Percentiles rank a stretch among this genome's conserved stretches.
Evolutionary conservation across 2,888 invertebrate genomes (phyloP).

Genomic region (Himalopsyche anomala): DNA sequence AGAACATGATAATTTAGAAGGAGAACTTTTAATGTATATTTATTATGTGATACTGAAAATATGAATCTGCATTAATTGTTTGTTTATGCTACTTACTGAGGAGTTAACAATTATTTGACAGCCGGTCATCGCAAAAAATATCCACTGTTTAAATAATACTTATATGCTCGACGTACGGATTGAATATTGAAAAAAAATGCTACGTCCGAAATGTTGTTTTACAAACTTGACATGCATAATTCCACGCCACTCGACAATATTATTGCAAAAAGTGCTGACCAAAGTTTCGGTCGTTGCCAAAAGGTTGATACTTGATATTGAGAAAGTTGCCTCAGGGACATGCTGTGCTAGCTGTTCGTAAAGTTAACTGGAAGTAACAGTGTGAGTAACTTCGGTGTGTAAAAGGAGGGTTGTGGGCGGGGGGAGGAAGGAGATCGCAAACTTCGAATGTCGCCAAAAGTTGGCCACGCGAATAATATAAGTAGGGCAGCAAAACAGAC

Average conservation of each 20-base stretch:
- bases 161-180: no score
- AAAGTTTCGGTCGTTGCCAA: conserved; percentile 27
- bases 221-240: no score
- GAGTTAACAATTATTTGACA: no score
- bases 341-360: conserved; percentile 7
- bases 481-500: conserved; percentile 20
- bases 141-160: no score
- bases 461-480: conserved; percentile 37
- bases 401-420: conserved; percentile 9
- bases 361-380: conserved; percentile 35
- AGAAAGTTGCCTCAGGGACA: conserved; percentile 40
- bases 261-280: conserved; percentile 12
- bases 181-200: no score
- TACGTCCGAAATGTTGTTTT: no score
- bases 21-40: no score
- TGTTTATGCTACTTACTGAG: no score
- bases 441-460: conserved; percentile 50
- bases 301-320: conserved; percentile 43
- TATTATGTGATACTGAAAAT: no score
- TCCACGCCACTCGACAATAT: background rate
- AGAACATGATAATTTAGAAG: no score
- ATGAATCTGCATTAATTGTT: no score
- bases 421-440: conserved; percentile 44
- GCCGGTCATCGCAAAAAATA: no score
- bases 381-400: background rate